Evolutionary conservation across 2,113 vertebrate species (phyloP), one percentile per base, ranked within the genome.

Genomic region (Heteronetta atricapilla): DNA sequence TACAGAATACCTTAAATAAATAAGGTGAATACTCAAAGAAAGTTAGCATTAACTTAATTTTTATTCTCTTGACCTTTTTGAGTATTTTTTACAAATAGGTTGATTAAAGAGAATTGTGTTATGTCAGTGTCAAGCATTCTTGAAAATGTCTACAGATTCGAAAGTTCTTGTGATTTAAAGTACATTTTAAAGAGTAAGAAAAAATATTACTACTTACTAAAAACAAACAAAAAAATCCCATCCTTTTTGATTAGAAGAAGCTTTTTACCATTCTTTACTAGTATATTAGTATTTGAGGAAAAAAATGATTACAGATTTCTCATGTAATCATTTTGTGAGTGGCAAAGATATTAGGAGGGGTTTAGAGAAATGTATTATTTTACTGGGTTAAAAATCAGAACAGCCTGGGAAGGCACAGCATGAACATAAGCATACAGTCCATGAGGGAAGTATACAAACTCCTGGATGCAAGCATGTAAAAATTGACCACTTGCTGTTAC

Each of bases 251-350:
- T 53, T 70, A 50, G 56, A 3, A 21, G n/a, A 31, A 62, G 0
- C 9, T 1, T 33, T 86, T 77, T 42, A 8, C 3, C 55, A 66
- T 56, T 60, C 28, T 88, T 53, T 36, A 52, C 14, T 8, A n/a
- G 2, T 6, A 58, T 79, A 70, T 89, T 62, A 48, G 9, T 72
- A 48, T 28, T 58, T 29, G 15, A 21, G 33, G 29, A 90, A 85
- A 19, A 53, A 28, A 63, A 7, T 60, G 11, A 6, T 78, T 60
- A 66, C 10, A 74, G 46, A 31, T 50, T 31, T 10, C 11, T 10
- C 3, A 19, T 1, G 0, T 40, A 77, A 69, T 23, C 3, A 0
- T 26, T 73, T 72, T 50, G 5, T 64, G 48, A 22, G 14, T 70
- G 38, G 38, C 20, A 29, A 56, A 70, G 34, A 17, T 36, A 16